Base-by-base conservation (phyloP, 2,888 invertebrate genomes). In the Tubulanus polymorphus region DNA sequence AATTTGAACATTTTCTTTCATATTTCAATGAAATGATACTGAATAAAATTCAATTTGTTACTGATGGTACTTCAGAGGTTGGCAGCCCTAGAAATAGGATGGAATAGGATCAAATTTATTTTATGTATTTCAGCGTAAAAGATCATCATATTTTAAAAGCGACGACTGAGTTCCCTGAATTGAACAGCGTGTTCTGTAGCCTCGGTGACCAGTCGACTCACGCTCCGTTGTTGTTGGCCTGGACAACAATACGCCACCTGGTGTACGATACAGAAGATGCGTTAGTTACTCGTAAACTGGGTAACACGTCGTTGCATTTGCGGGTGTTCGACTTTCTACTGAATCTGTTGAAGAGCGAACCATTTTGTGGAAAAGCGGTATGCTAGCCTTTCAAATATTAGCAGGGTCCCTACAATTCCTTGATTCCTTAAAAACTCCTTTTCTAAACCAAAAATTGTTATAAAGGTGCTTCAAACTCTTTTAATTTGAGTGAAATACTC, bases 171-270 rank as follows among this genome's bases (percentile, higher is more conserved):
- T n/a, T n/a, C 30, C 49, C 70, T 65, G 49, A 60, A 12, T 41
- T 73, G n/a, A 64, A 69, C 48, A 46, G 50, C 35, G 37, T 65
- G 5, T 60, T 72, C n/a, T 48, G 57, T 12, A 53, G 54, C 6
- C 56, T 72, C 35, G 69, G 66, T 5, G 71, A 73, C 51, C 63
- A 65, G 25, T 64, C 65, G 2, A 59, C 56, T 18, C 77, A 79
- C 60, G 71, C 75, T 0, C 76, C 78, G 2, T 48, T 80, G 12
- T 63, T 78, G 15, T 63, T 80, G 30, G 63, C 69, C 35, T 79
- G 79, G 79, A 65, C 75, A 8, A 66, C 75, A 2, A 61, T 78
- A 12, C 61, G 73, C 29, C 68, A 72, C 53, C 53, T 73, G 18
- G 64, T 62, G 29, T 53, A 63, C 28, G 60, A 63, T 8, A 57